Conservation (phyloP, 2,888 invertebrate species). For the Drosophila antonietae region DNA sequence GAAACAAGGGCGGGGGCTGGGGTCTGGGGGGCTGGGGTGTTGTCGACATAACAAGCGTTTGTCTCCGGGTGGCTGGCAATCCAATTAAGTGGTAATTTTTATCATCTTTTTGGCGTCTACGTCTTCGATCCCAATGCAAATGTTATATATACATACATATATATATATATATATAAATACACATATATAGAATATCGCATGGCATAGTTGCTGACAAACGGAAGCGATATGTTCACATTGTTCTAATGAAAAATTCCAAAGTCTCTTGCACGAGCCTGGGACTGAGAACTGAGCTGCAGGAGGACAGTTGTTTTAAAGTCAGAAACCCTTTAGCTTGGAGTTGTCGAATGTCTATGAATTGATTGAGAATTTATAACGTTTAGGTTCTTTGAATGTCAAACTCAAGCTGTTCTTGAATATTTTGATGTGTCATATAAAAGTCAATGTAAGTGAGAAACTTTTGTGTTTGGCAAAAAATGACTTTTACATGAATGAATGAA, state of each 20-base stretch:
- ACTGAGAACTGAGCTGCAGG: constrained; percentile 25
- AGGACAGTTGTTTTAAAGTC: constrained; percentile 12
- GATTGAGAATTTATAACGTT: neutral
- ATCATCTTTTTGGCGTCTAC: constrained; percentile 52
- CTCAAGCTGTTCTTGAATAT: neutral
- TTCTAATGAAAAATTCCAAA: constrained; percentile 69
- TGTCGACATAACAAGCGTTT: constrained; percentile 30
- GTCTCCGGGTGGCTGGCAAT: constrained; percentile 63
- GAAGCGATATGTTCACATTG: constrained; percentile 79
- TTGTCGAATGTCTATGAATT: constrained; percentile 1
- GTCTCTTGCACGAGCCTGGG: constrained; percentile 33
- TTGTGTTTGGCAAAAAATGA: neutral
- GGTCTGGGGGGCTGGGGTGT: neutral
- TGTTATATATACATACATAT: neutral
- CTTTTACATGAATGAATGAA: too few relatives aligned
- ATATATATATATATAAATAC: neutral
- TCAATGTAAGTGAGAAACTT: neutral
- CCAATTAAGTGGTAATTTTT: constrained; percentile 80
- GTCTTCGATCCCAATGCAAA: constrained; percentile 44
- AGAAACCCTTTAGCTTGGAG: neutral
- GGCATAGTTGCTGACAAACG: constrained; percentile 71
- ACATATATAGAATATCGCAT: constrained; percentile 4
- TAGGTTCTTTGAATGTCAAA: neutral
- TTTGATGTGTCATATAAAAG: neutral
- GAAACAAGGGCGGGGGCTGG: neutral